These are phyloP conservation scores for Leucozona laternaria DNA, from an alignment of 2,888 invertebrate genomes.

Conservation along the genomic window DNA sequence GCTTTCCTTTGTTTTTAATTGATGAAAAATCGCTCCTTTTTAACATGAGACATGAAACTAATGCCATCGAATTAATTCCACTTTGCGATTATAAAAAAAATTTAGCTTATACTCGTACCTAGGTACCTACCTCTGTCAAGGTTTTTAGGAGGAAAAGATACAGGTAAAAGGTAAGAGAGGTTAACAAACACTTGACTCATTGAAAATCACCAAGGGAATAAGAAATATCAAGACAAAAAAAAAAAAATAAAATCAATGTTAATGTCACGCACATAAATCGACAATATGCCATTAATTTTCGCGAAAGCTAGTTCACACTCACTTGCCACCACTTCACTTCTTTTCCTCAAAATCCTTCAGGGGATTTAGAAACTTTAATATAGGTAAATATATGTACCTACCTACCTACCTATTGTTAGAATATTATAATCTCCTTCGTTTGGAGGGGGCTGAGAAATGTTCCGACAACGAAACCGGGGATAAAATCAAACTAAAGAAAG, in stretches of 20 bases:
- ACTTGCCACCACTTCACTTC: neutral
- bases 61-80: conserved; percentile 73
- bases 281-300: conserved; percentile 77
- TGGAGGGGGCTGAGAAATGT: neutral
- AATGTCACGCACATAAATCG: conserved; percentile 78
- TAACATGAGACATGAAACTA: conserved; percentile 61
- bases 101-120: too few species aligned
- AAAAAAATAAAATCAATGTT: conserved; percentile 61
- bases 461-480: conserved; percentile 19
- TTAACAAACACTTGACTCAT: neutral
- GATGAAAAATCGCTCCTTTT: conserved; percentile 74
- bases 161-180: neutral
- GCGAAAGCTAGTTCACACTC: conserved; percentile 64
- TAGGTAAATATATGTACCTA: neutral
- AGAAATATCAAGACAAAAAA: conserved; percentile 2
- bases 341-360: neutral
- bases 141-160: neutral
- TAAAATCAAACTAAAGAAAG: conserved; percentile 54
- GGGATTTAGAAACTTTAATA: conserved; percentile 25
- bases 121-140: neutral
- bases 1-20: conserved; percentile 66
- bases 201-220: conserved; percentile 44
- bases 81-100: conserved; percentile 47
- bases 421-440: neutral
- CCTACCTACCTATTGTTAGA: neutral